Conservation (phyloP, 2,113 vertebrate genomes). For the Brachirus orientalis region DNA sequence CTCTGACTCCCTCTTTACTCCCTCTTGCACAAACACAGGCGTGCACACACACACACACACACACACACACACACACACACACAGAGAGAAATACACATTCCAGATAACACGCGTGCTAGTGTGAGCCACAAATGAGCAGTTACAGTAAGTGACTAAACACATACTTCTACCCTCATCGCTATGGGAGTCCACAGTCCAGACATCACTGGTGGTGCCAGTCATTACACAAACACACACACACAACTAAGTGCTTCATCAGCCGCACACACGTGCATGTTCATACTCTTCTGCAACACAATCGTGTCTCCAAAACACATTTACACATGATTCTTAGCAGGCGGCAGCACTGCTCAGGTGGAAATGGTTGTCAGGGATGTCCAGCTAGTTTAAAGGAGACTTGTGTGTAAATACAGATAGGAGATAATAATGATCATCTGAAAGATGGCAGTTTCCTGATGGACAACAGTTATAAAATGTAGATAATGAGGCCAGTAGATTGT, state of each 20-base stretch:
- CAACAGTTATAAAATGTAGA: too few species aligned
- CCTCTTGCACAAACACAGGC: constrained; percentile 12
- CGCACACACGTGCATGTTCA: constrained; percentile 40
- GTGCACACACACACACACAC: constrained; percentile 42
- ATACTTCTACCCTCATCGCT: constrained; percentile 76
- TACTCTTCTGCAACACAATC: constrained; percentile 12
- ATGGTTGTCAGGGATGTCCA: background rate
- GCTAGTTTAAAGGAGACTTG: too few species aligned
- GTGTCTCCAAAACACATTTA: constrained; percentile 25
- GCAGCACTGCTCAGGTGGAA: constrained; percentile 16
- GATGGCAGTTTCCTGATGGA: too few species aligned
- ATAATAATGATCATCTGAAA: too few species aligned
- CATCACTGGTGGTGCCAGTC: constrained; percentile 61
- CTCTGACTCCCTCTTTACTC: constrained; percentile 31
- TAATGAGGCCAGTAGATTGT: too few species aligned
- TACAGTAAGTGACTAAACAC: constrained; percentile 85
- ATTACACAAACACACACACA: constrained; percentile 33
- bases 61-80: constrained; percentile 40
- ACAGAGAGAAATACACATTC: constrained; percentile 47
- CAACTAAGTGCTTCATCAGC: constrained; percentile 16
- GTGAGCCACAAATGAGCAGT: constrained; percentile 81
- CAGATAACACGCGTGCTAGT: constrained; percentile 71
- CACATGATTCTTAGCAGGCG: too few species aligned
- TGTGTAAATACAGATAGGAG: too few species aligned
- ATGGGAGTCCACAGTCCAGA: constrained; percentile 72